Conservation (phyloP, 2,888 invertebrate species). For the Ametastegia equiseti region DNA sequence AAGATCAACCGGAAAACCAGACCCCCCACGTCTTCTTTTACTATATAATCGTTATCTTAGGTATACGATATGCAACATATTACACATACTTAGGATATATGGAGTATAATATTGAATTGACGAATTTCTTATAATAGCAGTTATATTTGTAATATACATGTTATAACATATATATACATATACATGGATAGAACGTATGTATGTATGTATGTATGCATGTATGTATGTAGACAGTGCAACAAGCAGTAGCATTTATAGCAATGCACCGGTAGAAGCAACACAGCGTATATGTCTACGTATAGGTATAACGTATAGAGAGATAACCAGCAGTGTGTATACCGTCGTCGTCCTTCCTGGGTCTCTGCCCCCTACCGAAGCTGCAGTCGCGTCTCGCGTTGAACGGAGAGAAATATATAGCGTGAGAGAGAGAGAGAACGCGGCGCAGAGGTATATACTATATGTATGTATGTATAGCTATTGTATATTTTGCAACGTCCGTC, state of each 20-base stretch:
- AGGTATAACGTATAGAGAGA: background rate
- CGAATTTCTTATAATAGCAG: too few species aligned
- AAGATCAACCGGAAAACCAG: too few species aligned
- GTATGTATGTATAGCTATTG: slow-evolving; percentile 26
- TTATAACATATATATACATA: background rate
- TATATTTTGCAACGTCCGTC: slow-evolving; percentile 40
- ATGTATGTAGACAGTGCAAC: background rate
- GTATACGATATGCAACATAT: too few species aligned
- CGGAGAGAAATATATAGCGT: too few species aligned
- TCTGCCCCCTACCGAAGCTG: slow-evolving; percentile 70
- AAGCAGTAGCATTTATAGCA: background rate
- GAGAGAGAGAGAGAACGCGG: too few species aligned
- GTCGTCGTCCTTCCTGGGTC: slow-evolving; percentile 75
- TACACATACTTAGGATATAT: too few species aligned
- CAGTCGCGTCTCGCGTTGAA: slow-evolving; percentile 56
- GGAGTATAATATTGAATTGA: too few species aligned
- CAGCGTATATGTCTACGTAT: background rate
- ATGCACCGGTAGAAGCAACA: background rate
- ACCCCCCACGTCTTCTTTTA: too few species aligned
- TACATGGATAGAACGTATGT: background rate
- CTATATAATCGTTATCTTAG: too few species aligned
- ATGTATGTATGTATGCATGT: background rate
- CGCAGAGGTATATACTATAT: slow-evolving; percentile 11
- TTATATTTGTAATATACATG: too few species aligned
- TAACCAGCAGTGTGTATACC: slow-evolving; percentile 15